phyloP scores from a whole-genome alignment of 1,140 invertebrate species.

The Nixonia krombeini region DNA sequence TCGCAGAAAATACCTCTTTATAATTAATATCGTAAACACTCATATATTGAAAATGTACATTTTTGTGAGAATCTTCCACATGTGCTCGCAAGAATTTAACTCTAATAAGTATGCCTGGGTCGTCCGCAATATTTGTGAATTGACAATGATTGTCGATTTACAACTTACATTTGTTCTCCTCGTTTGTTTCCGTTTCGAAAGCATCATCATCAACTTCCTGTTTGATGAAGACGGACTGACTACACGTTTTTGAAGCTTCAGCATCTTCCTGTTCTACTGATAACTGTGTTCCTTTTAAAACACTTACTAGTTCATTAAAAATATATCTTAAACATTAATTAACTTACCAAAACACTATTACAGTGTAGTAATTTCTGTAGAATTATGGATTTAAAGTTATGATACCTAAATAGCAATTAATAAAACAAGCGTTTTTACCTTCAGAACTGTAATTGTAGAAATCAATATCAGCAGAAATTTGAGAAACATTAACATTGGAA shows the following conservation, averaged over 20 bases:
- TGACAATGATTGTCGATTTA: constrained; percentile 4
- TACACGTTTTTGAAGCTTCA: constrained; percentile 22
- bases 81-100: not conserved
- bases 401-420: too few relatives aligned
- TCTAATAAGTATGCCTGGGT: constrained; percentile 34
- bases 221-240: constrained; percentile 30
- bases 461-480: constrained; percentile 14
- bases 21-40: too few relatives aligned
- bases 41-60: constrained; percentile 9
- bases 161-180: constrained; percentile 41
- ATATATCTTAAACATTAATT: not conserved
- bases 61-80: constrained; percentile 21
- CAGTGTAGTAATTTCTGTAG: too few relatives aligned
- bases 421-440: constrained; percentile 16
- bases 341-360: not conserved
- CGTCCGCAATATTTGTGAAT: constrained; percentile 20
- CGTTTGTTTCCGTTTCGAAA: constrained; percentile 32
- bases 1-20: not conserved
- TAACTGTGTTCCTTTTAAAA: not conserved
- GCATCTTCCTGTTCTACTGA: constrained; percentile 29
- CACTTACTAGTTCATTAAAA: not conserved
- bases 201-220: constrained; percentile 38
- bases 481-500: not conserved
- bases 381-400: too few relatives aligned
- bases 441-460: constrained; percentile 17